Percentiles rank a stretch among this genome's conserved stretches.
These are phyloP conservation scores for Tenthredo distinguenda DNA, from an alignment of 2,888 invertebrate species.

Conservation along the genomic window DNA sequence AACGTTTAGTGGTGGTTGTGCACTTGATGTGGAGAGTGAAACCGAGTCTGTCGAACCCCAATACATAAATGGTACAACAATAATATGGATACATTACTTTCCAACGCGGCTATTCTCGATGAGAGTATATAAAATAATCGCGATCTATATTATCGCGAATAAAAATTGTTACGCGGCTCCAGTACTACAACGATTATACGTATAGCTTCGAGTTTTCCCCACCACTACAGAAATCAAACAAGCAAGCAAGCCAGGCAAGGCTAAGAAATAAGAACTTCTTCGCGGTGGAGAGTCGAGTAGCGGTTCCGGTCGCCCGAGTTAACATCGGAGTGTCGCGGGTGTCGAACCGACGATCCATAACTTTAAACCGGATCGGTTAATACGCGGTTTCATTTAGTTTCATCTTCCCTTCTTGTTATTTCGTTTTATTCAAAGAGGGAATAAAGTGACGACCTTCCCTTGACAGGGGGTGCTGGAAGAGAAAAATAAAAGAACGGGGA, in stretches of 20 bases:
- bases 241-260: not conserved
- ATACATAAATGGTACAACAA: not conserved
- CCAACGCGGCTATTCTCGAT: not conserved
- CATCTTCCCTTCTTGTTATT: not conserved
- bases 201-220: slow-evolving; percentile 10
- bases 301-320: slow-evolving; percentile 31
- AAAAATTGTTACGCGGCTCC: slow-evolving; percentile 9
- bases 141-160: slow-evolving; percentile 14
- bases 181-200: not conserved
- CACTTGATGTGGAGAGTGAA: not conserved
- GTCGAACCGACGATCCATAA: not conserved
- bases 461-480: not conserved
- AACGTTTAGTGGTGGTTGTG: not conserved
- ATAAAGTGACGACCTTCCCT: not conserved
- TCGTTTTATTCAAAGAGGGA: not conserved
- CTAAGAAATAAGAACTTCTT: slow-evolving; percentile 16
- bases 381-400: not conserved
- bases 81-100: not conserved
- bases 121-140: slow-evolving; percentile 8
- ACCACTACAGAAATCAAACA: not conserved
- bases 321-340: slow-evolving; percentile 32
- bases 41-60: not conserved
- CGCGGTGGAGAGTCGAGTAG: slow-evolving; percentile 7
- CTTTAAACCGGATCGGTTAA: not conserved
- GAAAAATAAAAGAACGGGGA: not conserved